These are phyloP conservation scores for Elgaria multicarinata DNA, from an alignment of 2,113 vertebrate species.

Conservation along the genomic window DNA sequence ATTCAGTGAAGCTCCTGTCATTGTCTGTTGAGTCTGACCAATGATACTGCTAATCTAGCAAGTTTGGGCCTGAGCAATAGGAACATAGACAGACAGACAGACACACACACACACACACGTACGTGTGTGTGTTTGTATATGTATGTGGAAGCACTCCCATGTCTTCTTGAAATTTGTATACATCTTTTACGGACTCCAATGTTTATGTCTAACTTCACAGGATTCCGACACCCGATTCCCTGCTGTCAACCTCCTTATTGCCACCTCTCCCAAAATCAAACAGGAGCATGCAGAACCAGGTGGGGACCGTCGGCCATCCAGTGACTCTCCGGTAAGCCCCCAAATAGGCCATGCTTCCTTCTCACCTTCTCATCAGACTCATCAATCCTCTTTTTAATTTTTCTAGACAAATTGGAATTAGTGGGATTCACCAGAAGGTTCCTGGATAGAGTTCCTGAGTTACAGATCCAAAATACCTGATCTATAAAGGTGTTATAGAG, in stretches of 20 bases:
- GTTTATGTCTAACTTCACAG: not conserved
- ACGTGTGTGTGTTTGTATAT: not conserved
- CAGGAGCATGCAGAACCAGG: slow-evolving; percentile 60
- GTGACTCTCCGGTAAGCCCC: not conserved
- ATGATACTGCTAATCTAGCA: not conserved
- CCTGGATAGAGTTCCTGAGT: not conserved
- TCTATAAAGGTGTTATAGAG: not conserved
- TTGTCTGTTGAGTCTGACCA: not conserved
- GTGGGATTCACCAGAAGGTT: not conserved
- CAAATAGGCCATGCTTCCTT: not conserved
- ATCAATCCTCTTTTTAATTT: not conserved
- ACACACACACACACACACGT: no score
- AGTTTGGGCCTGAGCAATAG: not conserved
- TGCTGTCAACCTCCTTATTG: slow-evolving; percentile 44
- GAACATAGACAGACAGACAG: no score
- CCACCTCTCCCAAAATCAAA: slow-evolving; percentile 62
- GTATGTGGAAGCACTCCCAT: not conserved
- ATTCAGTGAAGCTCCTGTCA: not conserved
- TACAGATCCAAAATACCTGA: not conserved
- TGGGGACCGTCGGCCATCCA: not conserved
- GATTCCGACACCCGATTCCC: slow-evolving; percentile 5
- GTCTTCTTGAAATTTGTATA: not conserved
- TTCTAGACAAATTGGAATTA: not conserved
- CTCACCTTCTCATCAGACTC: not conserved
- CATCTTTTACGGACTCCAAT: not conserved